A percentile compares a stretch with the other conserved stretches of the same genome.
phyloP scores from a whole-genome alignment of 2,888 invertebrate species.

The Megalurothrips usitatus region DNA sequence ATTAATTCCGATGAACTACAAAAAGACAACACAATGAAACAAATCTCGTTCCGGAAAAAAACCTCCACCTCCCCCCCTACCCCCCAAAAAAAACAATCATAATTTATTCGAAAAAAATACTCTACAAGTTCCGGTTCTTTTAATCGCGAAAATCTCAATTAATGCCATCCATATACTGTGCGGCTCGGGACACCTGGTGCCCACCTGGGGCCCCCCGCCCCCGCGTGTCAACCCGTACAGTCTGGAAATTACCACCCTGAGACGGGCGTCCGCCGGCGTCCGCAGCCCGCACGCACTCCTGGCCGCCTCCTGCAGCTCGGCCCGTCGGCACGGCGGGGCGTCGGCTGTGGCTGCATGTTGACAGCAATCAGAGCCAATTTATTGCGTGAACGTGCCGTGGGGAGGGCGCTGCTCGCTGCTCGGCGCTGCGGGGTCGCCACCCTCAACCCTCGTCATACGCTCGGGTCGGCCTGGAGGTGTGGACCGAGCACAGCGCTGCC shows the following conservation, averaged over 20 bases:
- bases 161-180: no score
- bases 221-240: neutral
- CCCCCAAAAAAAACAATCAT: no score
- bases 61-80: no score
- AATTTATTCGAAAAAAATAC: no score
- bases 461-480: neutral
- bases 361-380: neutral
- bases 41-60: no score
- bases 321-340: neutral
- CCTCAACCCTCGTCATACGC: neutral
- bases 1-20: no score
- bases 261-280: no score
- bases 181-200: neutral
- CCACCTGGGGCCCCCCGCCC: neutral
- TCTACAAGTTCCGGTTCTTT: no score
- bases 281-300: neutral
- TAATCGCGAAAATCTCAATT: no score
- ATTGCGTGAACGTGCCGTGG: neutral
- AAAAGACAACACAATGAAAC: no score
- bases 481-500: neutral
- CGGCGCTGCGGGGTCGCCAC: neutral
- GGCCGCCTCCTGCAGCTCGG: neutral
- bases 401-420: neutral
- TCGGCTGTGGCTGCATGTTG: neutral
- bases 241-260: neutral